Base-by-base conservation (phyloP, 2,888 invertebrate genomes). In the Azorinus chamasolen region DNA sequence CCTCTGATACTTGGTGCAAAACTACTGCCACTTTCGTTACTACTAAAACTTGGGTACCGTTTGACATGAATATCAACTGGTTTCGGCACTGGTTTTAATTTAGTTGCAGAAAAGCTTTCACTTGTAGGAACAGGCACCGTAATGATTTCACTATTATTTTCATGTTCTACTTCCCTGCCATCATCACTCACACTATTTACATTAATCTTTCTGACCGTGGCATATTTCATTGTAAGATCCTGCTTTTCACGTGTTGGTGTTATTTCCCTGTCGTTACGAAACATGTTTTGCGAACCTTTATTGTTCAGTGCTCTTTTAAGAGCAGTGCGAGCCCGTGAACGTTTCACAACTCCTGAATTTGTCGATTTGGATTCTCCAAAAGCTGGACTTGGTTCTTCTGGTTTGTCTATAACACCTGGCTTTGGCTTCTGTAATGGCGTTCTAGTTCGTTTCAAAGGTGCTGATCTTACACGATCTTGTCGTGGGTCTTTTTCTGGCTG, bases 1-100 rank as follows among this genome's bases (percentile, higher is more conserved):
- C 59, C 54, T 14, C 79, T 50, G 27, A 74, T 72, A 75, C 73
- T 80, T 32, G 83, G 82, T 1, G 61, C 75, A 43, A 76, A 61
- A 61, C 86, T 87, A 66, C 85, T 83, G 0, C 43, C 80, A 59
- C 88, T 88, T 70, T 86, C 87, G 58, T 79, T 84, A 57, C 87
- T 87, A 57, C 86, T 86, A 53, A 88, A 88, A 66, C 85, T 87
- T 8, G 84, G 82, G 54, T 68, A 84, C 12, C 83, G 62, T 57
- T 79, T 82, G 0, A 79, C 70, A 24, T 43, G 61, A 5, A 65
- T 54, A 24, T 68, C 65, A 1, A 62, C 59, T 18, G 46, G 50
- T 18, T 59, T 73, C 14, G 45, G 27, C 18, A 45, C 25, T 16
- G 63, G 66, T 27, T 69, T 65, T 20, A 22, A n/a, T 20, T 69